Base-by-base conservation (phyloP, 2,797 vertebrate genomes). In the Melanotaenia pygmaea region DNA sequence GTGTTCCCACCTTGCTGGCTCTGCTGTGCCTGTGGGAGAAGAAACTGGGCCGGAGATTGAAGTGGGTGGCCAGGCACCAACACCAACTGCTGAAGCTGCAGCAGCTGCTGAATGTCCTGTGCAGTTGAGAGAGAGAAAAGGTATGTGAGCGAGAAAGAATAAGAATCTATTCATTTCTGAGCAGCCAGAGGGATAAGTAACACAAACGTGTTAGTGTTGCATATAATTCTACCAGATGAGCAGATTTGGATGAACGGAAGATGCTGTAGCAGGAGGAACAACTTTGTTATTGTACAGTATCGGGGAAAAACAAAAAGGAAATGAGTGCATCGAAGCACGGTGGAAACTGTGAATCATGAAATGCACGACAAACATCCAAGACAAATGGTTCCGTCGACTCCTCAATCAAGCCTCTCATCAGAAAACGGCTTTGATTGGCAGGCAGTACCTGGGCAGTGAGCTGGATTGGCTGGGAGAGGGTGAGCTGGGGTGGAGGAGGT, bases 391-490 rank as follows among this genome's bases (percentile, higher is more conserved):
- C 70, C 50, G 50, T 35, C 51, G 61, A 58, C 69, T 11, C 78
- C 71, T 87, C 70, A 77, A 80, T 80, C 72, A 83, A 54, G 72
- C 59, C 14, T 12, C 53, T 71, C 58, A 56, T 68, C 80, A 70
- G 75, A 47, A 80, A 62, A 60, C 50, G 67, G 63, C 67, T 71
- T 7, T 70, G 81, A 81, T 74, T 70, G 82, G 82, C 51, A 56
- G 62, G 72, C 81, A 68, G 83, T 97, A 98, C 97, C 96, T 97
- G 96, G 91, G 97, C 96, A 59, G 96, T 97, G 90, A 98, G 96
- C 93, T 98, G 97, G 93, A 98, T 96, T 84, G 97, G 96, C 87
- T 98, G 96, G 76, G 97, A 96, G 77, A 97, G 95, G 73, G 96
- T 91, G 72, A 97, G 95, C 94, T 96, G 96, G 40, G 96, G 95